Conservation (phyloP, 2,113 vertebrate genomes). For the Galemys pyrenaicus region DNA sequence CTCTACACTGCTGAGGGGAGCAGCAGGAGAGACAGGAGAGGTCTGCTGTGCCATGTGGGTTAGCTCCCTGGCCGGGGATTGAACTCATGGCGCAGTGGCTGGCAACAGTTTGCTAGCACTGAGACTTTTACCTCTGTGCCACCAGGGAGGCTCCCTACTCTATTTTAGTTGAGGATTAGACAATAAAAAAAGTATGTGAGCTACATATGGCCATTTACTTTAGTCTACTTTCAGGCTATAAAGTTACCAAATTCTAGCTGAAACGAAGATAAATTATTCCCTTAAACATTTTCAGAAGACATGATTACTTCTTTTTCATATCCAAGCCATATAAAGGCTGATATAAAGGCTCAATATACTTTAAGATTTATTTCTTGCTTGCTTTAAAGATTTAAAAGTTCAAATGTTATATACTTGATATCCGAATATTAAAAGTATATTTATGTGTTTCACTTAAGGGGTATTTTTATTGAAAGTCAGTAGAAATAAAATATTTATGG, state of each 20-base stretch:
- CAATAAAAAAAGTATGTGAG: not conserved
- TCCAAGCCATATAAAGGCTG: not conserved
- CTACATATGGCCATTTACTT: not conserved
- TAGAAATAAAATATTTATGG: not conserved
- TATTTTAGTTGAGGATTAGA: not conserved
- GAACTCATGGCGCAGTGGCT: too few species aligned
- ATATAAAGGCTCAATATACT: not conserved
- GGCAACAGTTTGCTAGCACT: too few species aligned
- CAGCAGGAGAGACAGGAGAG: too few species aligned
- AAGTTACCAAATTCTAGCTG: not conserved
- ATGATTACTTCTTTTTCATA: not conserved
- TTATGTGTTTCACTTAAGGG: not conserved
- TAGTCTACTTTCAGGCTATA: not conserved
- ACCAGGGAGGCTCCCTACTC: not conserved
- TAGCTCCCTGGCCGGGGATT: too few species aligned
- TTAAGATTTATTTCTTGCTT: not conserved
- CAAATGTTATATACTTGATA: not conserved
- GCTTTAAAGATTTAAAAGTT: not conserved
- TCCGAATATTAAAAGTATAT: not conserved
- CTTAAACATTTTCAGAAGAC: not conserved
- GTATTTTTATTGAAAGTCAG: conserved; percentile 31
- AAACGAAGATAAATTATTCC: not conserved
- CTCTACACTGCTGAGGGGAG: too few species aligned
- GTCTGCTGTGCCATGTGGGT: too few species aligned
- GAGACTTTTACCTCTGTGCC: too few species aligned